Conservation (phyloP, 2,797 vertebrate genomes). For the Alfaro cultratus region DNA sequence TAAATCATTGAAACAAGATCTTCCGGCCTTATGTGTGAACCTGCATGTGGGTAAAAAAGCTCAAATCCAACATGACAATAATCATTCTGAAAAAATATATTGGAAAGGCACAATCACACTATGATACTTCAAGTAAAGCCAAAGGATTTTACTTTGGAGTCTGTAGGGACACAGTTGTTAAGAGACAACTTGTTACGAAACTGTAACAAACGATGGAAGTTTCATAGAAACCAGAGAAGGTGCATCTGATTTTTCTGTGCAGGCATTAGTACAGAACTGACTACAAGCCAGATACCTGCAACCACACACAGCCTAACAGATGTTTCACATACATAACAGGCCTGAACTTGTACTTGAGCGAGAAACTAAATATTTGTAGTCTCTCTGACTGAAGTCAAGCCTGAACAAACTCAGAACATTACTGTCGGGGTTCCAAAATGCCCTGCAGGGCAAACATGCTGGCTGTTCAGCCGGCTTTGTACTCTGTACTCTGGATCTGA, state of each 20-base stretch:
- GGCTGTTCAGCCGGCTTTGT: constrained; percentile 22
- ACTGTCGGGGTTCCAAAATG: constrained; percentile 77
- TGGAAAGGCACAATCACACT: neutral
- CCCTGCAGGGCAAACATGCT: constrained; percentile 52
- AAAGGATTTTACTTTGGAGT: constrained; percentile 19
- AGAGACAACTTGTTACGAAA: constrained; percentile 71
- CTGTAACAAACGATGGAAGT: constrained; percentile 89
- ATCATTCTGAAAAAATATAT: neutral
- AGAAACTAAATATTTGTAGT: constrained; percentile 4
- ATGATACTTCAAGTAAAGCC: neutral
- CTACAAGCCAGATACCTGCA: constrained; percentile 56
- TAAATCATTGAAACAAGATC: too few relatives aligned
- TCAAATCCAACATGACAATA: too few relatives aligned
- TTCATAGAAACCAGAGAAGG: constrained; percentile 89
- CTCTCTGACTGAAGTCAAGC: constrained; percentile 59
- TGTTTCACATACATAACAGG: constrained; percentile 68
- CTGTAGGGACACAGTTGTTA: constrained; percentile 33
- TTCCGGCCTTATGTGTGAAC: too few relatives aligned
- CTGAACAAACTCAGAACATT: constrained; percentile 81
- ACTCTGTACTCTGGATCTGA: constrained; percentile 43
- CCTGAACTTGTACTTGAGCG: constrained; percentile 42
- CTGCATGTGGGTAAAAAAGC: too few relatives aligned
- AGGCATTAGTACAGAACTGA: constrained; percentile 41
- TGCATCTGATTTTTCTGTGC: constrained; percentile 70
- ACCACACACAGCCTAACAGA: constrained; percentile 53